phyloP scores from a whole-genome alignment of 2,113 vertebrate genomes.

The zebrafish (Danio rerio) region GRCz12tu NC_133179.1:15662501-15663000 shows the following conservation, averaged over 20 bases:
- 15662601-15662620: slow-evolving; percentile 70
- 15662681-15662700: slow-evolving; percentile 74
- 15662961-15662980: not conserved
- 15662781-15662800: slow-evolving; percentile 37
- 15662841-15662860: slow-evolving; percentile 33
- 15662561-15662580: not conserved
- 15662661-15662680: slow-evolving; percentile 57
- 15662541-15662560: not conserved
- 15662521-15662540: not conserved
- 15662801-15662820: slow-evolving; percentile 55
- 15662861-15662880: not conserved
- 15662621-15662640: slow-evolving; percentile 57
- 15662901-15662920: not conserved
- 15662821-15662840: slow-evolving; percentile 47
- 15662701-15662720: slow-evolving; percentile 77
- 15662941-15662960: not conserved
- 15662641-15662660: slow-evolving; percentile 73
- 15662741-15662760: slow-evolving; percentile 74
- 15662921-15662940: not conserved
- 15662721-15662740: slow-evolving; percentile 69
- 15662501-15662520: not conserved
- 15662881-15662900: not conserved
- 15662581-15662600: not conserved
- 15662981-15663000: too few relatives aligned
- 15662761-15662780: slow-evolving; percentile 51